Conservation (phyloP, 2,113 vertebrate genomes). For the Rhegmatorhina hoffmannsi region DNA sequence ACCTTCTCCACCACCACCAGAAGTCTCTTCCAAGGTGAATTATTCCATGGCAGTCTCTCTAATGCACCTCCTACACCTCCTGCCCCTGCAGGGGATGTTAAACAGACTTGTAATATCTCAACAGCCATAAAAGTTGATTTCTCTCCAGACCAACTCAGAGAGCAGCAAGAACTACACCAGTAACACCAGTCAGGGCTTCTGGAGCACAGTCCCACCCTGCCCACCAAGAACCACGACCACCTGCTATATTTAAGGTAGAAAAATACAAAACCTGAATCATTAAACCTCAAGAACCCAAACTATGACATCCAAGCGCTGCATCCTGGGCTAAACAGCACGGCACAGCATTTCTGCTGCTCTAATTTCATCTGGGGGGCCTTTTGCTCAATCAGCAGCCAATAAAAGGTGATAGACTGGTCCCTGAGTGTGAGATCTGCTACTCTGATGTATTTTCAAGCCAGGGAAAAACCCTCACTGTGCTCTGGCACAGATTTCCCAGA, state of each 20-base stretch:
- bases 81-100: background rate
- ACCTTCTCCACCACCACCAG: background rate
- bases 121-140: background rate
- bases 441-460: background rate
- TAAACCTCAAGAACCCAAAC: background rate
- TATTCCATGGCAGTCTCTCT: background rate
- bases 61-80: background rate
- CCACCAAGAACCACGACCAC: accelerated
- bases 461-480: background rate
- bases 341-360: background rate
- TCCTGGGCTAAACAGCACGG: background rate
- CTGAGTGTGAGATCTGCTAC: background rate
- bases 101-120: background rate
- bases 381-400: background rate
- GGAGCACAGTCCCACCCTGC: background rate
- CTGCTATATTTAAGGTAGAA: background rate
- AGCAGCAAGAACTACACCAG: background rate
- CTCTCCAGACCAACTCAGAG: background rate
- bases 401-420: accelerated
- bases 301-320: background rate
- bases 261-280: background rate
- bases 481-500: background rate
- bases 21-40: background rate
- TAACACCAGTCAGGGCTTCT: background rate
- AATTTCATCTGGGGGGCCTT: background rate